Evolutionary conservation across 2,888 invertebrate genomes (phyloP).

Genomic region (Eulithis testata): DNA sequence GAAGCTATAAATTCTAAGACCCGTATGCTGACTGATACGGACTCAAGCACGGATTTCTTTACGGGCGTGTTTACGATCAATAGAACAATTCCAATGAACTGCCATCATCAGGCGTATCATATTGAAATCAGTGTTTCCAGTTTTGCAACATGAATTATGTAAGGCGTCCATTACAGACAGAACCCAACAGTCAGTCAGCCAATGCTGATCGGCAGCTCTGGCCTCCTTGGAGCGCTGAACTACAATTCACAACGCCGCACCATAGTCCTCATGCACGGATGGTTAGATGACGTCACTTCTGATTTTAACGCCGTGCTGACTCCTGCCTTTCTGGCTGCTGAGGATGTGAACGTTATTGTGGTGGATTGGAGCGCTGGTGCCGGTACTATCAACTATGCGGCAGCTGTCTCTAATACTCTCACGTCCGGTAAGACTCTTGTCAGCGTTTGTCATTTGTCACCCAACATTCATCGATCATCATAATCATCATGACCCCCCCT

Average conservation of each 20-base stretch:
- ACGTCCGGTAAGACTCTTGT: conserved; percentile 47
- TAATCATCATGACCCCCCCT: too few relatives aligned
- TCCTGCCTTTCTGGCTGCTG: conserved; percentile 48
- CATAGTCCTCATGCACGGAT: conserved; percentile 57
- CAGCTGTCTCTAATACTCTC: conserved; percentile 51
- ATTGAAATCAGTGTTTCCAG: too few relatives aligned
- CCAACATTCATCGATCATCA: too few relatives aligned
- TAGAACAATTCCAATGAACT: too few relatives aligned
- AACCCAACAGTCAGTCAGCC: conserved; percentile 61
- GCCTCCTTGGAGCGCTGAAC: conserved; percentile 51
- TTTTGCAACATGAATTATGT: too few relatives aligned
- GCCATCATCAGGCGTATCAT: too few relatives aligned
- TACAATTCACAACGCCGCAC: conserved; percentile 51
- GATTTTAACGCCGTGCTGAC: conserved; percentile 49
- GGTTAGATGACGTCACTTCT: conserved; percentile 48
- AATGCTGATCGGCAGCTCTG: conserved; percentile 41
- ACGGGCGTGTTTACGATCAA: too few relatives aligned
- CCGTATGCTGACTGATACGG: too few relatives aligned
- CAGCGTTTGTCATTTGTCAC: too few relatives aligned
- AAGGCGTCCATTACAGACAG: conserved; percentile 37
- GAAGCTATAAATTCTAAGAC: too few relatives aligned
- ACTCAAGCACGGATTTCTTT: too few relatives aligned
- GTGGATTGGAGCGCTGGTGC: conserved; percentile 52
- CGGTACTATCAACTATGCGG: conserved; percentile 45
- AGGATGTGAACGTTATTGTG: conserved; percentile 50